Percentiles rank a stretch among this genome's conserved stretches.
These are phyloP conservation scores for Apis cerana DNA, from an alignment of 1,140 invertebrate species.

Conservation along the genomic window DNA sequence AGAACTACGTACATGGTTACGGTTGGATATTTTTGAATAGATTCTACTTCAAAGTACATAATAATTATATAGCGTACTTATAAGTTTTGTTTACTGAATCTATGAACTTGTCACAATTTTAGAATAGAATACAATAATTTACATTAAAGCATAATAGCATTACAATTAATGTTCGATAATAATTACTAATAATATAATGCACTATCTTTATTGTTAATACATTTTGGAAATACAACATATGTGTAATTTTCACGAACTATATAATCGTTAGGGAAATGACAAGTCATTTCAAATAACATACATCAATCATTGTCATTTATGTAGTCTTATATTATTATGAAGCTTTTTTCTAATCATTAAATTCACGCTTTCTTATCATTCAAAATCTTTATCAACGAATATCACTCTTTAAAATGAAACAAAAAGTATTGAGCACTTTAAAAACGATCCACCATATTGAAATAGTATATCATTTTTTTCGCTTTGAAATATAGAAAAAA, in stretches of 20 bases:
- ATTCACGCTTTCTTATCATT: background rate
- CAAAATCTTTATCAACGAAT: background rate
- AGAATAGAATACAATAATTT: background rate
- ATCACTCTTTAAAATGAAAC: constrained; percentile 24
- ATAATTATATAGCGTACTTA: constrained; percentile 33
- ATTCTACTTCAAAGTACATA: constrained; percentile 69
- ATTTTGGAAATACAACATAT: constrained; percentile 20
- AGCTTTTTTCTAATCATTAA: background rate
- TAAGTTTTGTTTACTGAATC: constrained; percentile 19
- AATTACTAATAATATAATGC: background rate
- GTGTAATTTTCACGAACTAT: constrained; percentile 17
- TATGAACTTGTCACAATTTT: constrained; percentile 26
- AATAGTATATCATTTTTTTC: background rate
- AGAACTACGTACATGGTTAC: constrained; percentile 71
- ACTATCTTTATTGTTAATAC: constrained; percentile 17
- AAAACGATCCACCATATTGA: constrained; percentile 37
- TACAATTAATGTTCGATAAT: background rate
- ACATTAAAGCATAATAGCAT: background rate
- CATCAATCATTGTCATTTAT: background rate
- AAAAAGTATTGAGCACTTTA: constrained; percentile 30
- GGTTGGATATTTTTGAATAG: constrained; percentile 63
- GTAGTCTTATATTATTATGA: background rate
- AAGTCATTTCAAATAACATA: constrained; percentile 32
- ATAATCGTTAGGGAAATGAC: constrained; percentile 1
- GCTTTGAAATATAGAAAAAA: background rate